Evolutionary conservation across 2,888 invertebrate genomes (phyloP).

Genomic region (Drosophila birchii): DNA sequence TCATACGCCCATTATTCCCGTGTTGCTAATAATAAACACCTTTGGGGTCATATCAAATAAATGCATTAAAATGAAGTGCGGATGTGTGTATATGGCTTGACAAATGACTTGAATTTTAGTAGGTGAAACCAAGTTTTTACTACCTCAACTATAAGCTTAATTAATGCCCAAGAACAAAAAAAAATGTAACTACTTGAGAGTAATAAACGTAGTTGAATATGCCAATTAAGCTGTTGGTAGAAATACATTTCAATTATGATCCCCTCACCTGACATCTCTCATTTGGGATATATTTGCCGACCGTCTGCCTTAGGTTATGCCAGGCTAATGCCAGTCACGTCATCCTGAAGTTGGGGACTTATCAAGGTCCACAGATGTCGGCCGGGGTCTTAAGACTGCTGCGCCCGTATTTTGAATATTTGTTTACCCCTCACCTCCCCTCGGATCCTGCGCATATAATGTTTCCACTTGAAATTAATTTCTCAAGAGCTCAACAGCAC

Average conservation of each 20-base stretch:
- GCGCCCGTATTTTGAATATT: constrained; percentile 45
- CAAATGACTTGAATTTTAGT: constrained; percentile 34
- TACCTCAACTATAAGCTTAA: constrained; percentile 9
- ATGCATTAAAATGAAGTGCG: constrained; percentile 58
- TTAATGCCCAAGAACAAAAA: constrained; percentile 13
- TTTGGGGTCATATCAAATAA: constrained; percentile 72
- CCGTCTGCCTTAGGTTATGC: constrained; percentile 22
- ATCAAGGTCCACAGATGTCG: constrained; percentile 73
- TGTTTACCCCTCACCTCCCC: constrained; percentile 20
- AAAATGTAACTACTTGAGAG: background rate
- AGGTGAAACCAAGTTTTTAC: constrained; percentile 12
- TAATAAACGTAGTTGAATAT: constrained; percentile 5
- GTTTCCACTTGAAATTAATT: constrained; percentile 80
- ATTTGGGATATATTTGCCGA: constrained; percentile 5
- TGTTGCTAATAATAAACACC: constrained; percentile 78
- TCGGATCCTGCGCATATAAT: constrained; percentile 63
- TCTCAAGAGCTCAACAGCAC: constrained; percentile 81
- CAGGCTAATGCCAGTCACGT: constrained; percentile 42
- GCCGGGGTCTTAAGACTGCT: constrained; percentile 35
- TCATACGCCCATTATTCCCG: constrained; percentile 79
- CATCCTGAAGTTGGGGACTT: constrained; percentile 52
- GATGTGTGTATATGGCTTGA: constrained; percentile 25
- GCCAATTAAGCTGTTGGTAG: constrained; percentile 30
- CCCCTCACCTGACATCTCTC: constrained; percentile 2
- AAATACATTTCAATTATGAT: constrained; percentile 41